Evolutionary conservation across 2,888 invertebrate genomes (phyloP), one percentile per base, ranked within the genome.

Genomic region (Lapara coniferarum): DNA sequence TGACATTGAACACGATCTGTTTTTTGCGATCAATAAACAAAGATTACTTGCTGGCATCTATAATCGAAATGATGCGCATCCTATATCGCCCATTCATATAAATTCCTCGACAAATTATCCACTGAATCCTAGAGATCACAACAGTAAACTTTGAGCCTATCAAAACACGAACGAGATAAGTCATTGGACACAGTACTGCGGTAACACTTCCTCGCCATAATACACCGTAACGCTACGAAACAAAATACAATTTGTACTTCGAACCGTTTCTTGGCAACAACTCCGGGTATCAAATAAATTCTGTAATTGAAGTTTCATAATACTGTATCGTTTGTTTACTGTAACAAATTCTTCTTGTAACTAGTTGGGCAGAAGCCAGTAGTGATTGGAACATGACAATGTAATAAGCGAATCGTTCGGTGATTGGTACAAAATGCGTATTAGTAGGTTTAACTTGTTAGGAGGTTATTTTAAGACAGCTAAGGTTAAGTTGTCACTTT

Each of bases 141-240:
- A 89, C 89, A 89, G 83, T 82, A 80, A 77, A 81, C 84, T 75
- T 82, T 81, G 82, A 82, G 83, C 85, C 86, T 85, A 89, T 89
- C 90, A 90, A 88, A 90, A 91, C 87, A 91, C 81, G 81, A 85
- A 83, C 80, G 80, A 84, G 81, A 87, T 89, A 85, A 85, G 80
- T 80, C 79, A 82, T 84, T 83, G 79, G 84, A 86, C 84, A 84
- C 82, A 81, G 77, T 71, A 71, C 72, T 75, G 71, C 73, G 68
- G 16, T 72, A 70, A 71, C 69, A 67, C 72, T 66, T 74, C 74
- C 71, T 76, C 72, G 71, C 79, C 77, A 85, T 83, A 82, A 77
- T 81, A 77, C 76, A 83, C 84, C 79, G 73, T 85, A 84, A 78
- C 81, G 70, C 57, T 55, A 66, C 58, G 19, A 2, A 58, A 71